Conservation (phyloP, 2,888 invertebrate genomes). For the Hyposoter didymator region DNA sequence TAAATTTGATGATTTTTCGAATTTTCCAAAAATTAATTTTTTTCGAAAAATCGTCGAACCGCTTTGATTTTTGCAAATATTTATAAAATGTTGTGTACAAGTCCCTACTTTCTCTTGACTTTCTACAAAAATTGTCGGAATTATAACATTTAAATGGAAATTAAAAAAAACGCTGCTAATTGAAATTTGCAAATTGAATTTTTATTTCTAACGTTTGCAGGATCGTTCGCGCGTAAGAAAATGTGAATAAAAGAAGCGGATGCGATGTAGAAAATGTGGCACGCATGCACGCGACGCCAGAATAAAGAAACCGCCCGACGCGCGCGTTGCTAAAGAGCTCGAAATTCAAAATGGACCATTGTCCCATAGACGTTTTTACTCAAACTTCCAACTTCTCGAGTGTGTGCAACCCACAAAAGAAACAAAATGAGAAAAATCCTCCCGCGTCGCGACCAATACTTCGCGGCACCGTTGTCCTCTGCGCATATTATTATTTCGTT, state of each 20-base stretch:
- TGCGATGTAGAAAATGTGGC: background rate
- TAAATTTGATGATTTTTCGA: too few species aligned
- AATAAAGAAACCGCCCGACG: background rate
- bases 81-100: too few species aligned
- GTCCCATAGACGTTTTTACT: constrained; percentile 44
- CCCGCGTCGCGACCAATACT: background rate
- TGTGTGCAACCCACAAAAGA: background rate
- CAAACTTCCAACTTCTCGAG: background rate
- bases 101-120: too few species aligned
- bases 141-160: too few species aligned
- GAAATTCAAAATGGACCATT: constrained; percentile 50
- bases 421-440: background rate
- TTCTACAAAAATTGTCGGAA: too few species aligned
- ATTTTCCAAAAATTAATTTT: too few species aligned
- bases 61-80: too few species aligned
- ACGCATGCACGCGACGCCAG: background rate
- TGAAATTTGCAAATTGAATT: background rate
- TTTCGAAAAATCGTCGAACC: too few species aligned
- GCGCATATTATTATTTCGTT: background rate
- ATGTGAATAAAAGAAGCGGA: background rate
- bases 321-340: constrained; percentile 8
- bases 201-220: background rate
- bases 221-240: background rate
- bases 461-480: background rate
- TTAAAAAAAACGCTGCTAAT: too few species aligned